Percentiles rank a stretch among this genome's conserved stretches.
These are phyloP conservation scores for Aselliscus stoliczkanus DNA, from an alignment of 2,797 vertebrate genomes.

Conservation along the genomic window DNA sequence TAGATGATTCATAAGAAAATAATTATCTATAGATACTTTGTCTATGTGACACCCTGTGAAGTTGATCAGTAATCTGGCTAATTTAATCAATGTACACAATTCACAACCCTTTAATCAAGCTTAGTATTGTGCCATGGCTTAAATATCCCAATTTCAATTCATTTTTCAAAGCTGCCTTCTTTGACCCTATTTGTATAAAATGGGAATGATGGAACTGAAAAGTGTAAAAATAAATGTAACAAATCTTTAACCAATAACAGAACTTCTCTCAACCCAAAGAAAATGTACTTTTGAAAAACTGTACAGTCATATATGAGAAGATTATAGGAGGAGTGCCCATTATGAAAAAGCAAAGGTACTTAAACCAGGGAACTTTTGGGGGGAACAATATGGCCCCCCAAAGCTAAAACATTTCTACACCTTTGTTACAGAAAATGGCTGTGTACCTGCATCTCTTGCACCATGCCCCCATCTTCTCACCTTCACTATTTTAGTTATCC, in stretches of 20 bases:
- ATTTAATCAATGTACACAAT: neutral
- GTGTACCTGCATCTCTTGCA: neutral
- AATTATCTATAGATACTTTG: neutral
- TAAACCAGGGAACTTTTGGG: neutral
- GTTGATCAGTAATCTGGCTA: neutral
- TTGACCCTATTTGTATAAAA: neutral
- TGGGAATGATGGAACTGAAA: neutral
- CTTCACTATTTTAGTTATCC: neutral
- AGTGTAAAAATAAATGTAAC: neutral
- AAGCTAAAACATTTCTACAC: neutral
- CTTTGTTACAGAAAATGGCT: neutral
- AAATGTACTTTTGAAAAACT: neutral
- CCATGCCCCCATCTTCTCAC: neutral
- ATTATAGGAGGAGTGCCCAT: neutral
- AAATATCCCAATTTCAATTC: neutral
- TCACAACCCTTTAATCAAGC: neutral
- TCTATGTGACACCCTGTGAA: neutral
- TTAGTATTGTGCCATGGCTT: neutral
- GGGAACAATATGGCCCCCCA: fast-evolving
- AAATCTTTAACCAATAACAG: neutral
- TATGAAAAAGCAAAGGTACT: neutral
- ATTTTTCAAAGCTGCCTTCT: neutral
- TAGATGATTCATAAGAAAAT: neutral
- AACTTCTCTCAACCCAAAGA: neutral
- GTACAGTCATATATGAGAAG: neutral